These are phyloP conservation scores for Decapterus maruadsi DNA, from an alignment of 2,797 vertebrate species.

Conservation along the genomic window DNA sequence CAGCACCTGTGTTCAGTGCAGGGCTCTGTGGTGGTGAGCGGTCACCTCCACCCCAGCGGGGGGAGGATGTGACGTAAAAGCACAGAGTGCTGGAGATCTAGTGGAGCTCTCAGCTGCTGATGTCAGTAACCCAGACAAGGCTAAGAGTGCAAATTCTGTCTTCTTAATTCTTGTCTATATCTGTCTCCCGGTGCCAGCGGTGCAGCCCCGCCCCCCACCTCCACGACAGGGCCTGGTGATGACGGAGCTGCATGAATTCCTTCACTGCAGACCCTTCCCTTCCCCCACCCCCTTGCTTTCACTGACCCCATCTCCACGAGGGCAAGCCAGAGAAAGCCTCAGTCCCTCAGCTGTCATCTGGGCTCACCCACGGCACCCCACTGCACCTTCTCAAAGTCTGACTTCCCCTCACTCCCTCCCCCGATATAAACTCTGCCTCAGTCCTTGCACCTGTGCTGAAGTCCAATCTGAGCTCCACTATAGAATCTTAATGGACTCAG, in stretches of 20 bases:
- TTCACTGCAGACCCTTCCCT: conserved; percentile 24
- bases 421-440: conserved; percentile 61
- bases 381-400: conserved; percentile 70
- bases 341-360: conserved; percentile 83
- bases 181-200: conserved; percentile 71
- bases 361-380: conserved; percentile 72
- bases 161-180: conserved; percentile 85
- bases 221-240: conserved; percentile 66
- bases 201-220: conserved; percentile 56
- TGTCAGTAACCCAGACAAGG: conserved; percentile 79
- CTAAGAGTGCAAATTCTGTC: conserved; percentile 73
- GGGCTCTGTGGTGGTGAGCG: conserved; percentile 21
- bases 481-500: conserved; percentile 70
- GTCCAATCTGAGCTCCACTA: conserved; percentile 67
- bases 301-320: conserved; percentile 73
- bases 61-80: conserved; percentile 69
- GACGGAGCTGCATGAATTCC: conserved; percentile 75
- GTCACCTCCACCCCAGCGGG: conserved; percentile 11
- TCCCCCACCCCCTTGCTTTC: conserved; percentile 62
- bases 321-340: conserved; percentile 78
- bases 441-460: conserved; percentile 79
- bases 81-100: conserved; percentile 43
- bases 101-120: conserved; percentile 79
- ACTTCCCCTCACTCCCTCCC: conserved; percentile 60
- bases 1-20: conserved; percentile 63